Base-by-base conservation (phyloP, 37 sponge, comb jelly and placozoan genomes). In the Hormiphora californensis region DNA sequence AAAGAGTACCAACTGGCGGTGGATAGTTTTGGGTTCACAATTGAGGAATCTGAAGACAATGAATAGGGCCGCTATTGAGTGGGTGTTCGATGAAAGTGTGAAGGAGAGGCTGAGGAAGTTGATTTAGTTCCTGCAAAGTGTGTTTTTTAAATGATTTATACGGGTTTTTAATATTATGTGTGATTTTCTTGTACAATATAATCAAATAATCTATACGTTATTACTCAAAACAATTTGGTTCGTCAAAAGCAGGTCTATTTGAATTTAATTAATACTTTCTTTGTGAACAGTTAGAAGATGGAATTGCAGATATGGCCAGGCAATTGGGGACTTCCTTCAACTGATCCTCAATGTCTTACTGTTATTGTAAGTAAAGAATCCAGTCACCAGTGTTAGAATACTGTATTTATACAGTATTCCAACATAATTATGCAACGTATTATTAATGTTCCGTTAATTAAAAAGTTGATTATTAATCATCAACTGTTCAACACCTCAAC, bases 321-420 rank as follows among this genome's bases (percentile, higher is more conserved):
- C 40, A 46, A 73, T 28, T 73, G 81, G 81, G 81, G 81, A 9
- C 35, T 73, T 4, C 81, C 81, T 1, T 73, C 81, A 40, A 33
- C 43, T 8, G 81, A 73, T 40, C 81, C 35, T 19, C 81, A 73
- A n/a, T 32, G 81, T 73, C 25, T 73, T 11, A 46, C 81, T 73
- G 81, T 73, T 5, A 73, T 73, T 40, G 81, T 73, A 41, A 73
- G 81, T 73, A n/a, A 1, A 57, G 9, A 49, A 17, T 49, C 53
- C 9, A 49, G 15, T 49, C 53, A 17, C 53, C 53, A 17, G 15
- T 49, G 9, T 9, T 17, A 15, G 15, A 49, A 9, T 17, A 49
- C 12, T 15, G 15, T 15, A 49, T 15, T 17, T 49, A 49, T 49
- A 15, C 15, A 49, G 53, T 17, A 49, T 17, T 49, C 53, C 15